Percentiles rank a stretch among this genome's conserved stretches.
Evolutionary conservation across 2,888 invertebrate species (phyloP).

Genomic region (Nymphalis c-album): DNA sequence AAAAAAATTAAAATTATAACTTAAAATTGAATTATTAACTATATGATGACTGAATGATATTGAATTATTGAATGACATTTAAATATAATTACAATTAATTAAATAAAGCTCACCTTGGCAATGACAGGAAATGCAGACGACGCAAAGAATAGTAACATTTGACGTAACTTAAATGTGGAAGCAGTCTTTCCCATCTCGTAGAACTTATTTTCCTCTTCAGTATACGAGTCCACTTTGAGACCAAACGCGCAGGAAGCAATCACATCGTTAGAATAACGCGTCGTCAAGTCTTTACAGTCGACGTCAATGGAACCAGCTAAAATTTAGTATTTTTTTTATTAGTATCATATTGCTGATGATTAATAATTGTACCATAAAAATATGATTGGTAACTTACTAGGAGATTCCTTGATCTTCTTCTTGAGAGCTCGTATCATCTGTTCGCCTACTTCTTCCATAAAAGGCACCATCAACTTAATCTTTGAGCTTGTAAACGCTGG

Average conservation of each 20-base stretch:
- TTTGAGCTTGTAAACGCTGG: slow-evolving; percentile 76
- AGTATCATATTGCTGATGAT: no score
- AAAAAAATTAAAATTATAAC: no score
- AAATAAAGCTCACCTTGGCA: slow-evolving; percentile 24
- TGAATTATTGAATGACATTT: not conserved
- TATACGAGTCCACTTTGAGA: slow-evolving; percentile 76
- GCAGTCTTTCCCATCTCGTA: slow-evolving; percentile 71
- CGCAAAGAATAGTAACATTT: slow-evolving; percentile 44
- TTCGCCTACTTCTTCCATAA: slow-evolving; percentile 61
- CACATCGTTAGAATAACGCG: slow-evolving; percentile 74
- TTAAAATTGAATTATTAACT: no score
- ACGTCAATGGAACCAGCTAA: slow-evolving; percentile 50
- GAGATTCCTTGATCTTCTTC: slow-evolving; percentile 42
- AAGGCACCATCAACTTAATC: slow-evolving; percentile 64
- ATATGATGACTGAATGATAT: no score
- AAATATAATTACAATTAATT: no score
- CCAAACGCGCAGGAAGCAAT: slow-evolving; percentile 79
- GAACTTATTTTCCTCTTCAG: slow-evolving; percentile 77
- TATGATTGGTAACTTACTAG: slow-evolving; percentile 26
- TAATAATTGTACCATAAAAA: no score
- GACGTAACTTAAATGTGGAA: slow-evolving; percentile 55
- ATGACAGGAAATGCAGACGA: slow-evolving; percentile 38
- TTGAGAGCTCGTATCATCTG: slow-evolving; percentile 53
- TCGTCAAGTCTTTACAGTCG: slow-evolving; percentile 68
- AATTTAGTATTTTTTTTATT: not conserved